Conservation (phyloP, 2,797 vertebrate genomes). For the Phoebastria nigripes region DNA sequence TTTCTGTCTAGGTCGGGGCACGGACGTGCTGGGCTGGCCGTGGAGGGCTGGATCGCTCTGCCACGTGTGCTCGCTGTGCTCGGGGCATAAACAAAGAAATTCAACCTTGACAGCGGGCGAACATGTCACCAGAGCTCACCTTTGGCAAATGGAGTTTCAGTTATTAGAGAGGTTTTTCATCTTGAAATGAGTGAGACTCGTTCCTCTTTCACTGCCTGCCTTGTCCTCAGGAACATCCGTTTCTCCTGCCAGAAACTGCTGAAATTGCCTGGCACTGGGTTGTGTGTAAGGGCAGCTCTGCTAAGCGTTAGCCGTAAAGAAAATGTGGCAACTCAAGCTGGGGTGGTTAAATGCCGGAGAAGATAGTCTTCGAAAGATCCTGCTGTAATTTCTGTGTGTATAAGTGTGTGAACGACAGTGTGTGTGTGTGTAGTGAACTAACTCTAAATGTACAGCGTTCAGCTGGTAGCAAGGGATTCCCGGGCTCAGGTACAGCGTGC, state of each 20-base stretch:
- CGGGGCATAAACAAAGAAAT: background rate
- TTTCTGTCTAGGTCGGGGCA: background rate
- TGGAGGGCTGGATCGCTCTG: background rate
- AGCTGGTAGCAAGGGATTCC: background rate
- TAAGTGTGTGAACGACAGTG: background rate
- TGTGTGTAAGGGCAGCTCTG: background rate
- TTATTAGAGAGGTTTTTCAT: background rate
- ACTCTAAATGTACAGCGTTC: background rate
- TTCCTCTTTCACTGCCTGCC: background rate
- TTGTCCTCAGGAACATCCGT: background rate
- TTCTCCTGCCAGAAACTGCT: background rate
- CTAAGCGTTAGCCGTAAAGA: background rate
- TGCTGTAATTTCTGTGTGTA: background rate
- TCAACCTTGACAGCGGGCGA: background rate
- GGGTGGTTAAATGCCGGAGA: background rate
- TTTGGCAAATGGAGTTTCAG: background rate
- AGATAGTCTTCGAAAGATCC: background rate
- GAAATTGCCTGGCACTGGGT: background rate
- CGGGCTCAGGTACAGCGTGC: background rate
- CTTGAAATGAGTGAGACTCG: background rate
- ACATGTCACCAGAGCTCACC: background rate
- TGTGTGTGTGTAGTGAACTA: background rate
- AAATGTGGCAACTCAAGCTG: background rate
- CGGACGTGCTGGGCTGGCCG: background rate
- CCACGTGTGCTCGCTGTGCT: background rate